Conservation (phyloP, 2,797 vertebrate species). For the Betta splendens region DNA sequence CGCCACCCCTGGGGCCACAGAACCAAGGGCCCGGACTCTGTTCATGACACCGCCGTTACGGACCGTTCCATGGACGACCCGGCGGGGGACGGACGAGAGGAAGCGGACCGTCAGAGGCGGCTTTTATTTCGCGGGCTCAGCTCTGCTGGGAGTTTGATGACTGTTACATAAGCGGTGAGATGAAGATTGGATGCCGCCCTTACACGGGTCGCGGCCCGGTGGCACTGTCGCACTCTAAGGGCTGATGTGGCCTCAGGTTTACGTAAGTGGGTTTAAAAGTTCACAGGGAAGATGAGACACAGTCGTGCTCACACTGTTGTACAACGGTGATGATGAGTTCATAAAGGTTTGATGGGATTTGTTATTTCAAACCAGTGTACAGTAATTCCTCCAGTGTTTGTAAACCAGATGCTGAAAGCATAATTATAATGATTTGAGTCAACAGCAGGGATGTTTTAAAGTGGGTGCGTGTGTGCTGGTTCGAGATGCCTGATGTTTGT, state of each 20-base stretch:
- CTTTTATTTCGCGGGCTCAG: conserved; percentile 28
- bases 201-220: conserved; percentile 34
- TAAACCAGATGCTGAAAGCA: conserved; percentile 4
- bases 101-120: conserved; percentile 36
- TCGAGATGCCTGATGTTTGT: neutral
- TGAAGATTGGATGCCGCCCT: conserved; percentile 40
- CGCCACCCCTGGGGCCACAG: conserved; percentile 21
- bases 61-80: conserved; percentile 21
- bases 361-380: too few species aligned
- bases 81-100: conserved; percentile 10
- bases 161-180: conserved; percentile 25
- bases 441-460: too few species aligned
- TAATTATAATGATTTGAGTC: neutral
- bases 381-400: neutral
- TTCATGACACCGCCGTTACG: conserved; percentile 32
- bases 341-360: too few species aligned
- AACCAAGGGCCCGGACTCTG: conserved; percentile 27
- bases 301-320: too few species aligned
- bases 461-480: too few species aligned
- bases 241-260: conserved; percentile 7
- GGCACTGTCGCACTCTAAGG: conserved; percentile 8
- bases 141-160: conserved; percentile 15
- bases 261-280: conserved; percentile 6
- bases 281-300: neutral
- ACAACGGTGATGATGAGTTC: too few species aligned